Conservation (phyloP, 2,113 vertebrate species). For the Vimba vimba region DNA sequence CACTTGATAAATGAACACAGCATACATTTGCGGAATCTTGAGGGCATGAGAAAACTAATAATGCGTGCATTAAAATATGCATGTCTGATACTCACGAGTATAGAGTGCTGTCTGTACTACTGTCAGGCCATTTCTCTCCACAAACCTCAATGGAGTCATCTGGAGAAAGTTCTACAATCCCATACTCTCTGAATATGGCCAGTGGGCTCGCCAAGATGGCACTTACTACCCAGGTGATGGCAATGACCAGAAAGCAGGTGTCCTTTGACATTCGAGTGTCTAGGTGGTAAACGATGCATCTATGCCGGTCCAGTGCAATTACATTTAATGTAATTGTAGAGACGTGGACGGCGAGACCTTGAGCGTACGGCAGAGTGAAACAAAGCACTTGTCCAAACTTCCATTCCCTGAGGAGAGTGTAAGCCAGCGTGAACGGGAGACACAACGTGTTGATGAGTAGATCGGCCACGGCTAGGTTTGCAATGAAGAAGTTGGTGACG, state of each 20-base stretch:
- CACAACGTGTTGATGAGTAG: slow-evolving; percentile 90
- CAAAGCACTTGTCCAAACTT: slow-evolving; percentile 88
- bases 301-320: slow-evolving; percentile 92
- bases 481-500: slow-evolving; percentile 94
- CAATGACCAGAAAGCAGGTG: slow-evolving; percentile 86
- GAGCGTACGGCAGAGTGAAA: slow-evolving; percentile 89
- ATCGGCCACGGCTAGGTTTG: slow-evolving; percentile 90
- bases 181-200: slow-evolving; percentile 93
- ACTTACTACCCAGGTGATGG: slow-evolving; percentile 85
- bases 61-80: slow-evolving; percentile 14
- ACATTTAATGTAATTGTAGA: slow-evolving; percentile 92
- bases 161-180: slow-evolving; percentile 79
- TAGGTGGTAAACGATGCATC: slow-evolving; percentile 89
- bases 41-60: not conserved
- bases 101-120: slow-evolving; percentile 81
- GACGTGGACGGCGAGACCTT: slow-evolving; percentile 90
- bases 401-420: slow-evolving; percentile 89
- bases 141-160: slow-evolving; percentile 86
- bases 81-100: slow-evolving; percentile 68
- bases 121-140: slow-evolving; percentile 87
- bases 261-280: slow-evolving; percentile 90
- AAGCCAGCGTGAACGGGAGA: slow-evolving; percentile 89
- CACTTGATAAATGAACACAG: slow-evolving; percentile 24
- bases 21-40: not conserved
- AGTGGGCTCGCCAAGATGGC: slow-evolving; percentile 89